Conservation (phyloP, 1,140 invertebrate genomes). For the Pectinophora gossypiella region DNA sequence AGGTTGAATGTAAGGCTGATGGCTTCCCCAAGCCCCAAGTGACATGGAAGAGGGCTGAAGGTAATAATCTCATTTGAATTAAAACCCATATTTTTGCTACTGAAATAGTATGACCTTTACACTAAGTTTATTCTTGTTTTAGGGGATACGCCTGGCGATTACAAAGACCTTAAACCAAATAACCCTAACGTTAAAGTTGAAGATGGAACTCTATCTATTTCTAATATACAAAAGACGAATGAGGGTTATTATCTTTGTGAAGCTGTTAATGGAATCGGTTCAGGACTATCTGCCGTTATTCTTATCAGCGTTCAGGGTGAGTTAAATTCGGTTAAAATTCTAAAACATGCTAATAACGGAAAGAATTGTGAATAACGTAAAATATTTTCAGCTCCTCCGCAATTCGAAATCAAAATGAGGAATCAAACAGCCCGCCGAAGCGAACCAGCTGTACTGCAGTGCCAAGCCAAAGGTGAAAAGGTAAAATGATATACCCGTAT, state of each 20-base stretch:
- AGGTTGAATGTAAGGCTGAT: constrained; percentile 96
- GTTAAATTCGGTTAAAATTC: too few species aligned
- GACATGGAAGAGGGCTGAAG: constrained; percentile 96
- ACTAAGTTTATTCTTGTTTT: constrained; percentile 20
- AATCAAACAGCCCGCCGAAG: constrained; percentile 93
- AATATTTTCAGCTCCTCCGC: constrained; percentile 91
- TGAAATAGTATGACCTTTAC: neutral
- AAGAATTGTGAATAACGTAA: too few species aligned
- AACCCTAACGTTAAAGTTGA: constrained; percentile 93
- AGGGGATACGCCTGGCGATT: constrained; percentile 94
- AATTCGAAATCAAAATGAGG: constrained; percentile 93
- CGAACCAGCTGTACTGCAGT: constrained; percentile 94
- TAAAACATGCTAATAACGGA: too few species aligned
- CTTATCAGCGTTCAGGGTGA: constrained; percentile 94
- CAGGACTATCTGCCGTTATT: constrained; percentile 94
- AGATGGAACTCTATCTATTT: constrained; percentile 87
- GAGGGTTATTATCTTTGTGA: constrained; percentile 97
- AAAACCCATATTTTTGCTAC: neutral
- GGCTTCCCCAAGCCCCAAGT: constrained; percentile 95
- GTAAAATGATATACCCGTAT: constrained; percentile 22
- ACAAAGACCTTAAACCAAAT: constrained; percentile 92
- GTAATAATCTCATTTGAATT: constrained; percentile 70
- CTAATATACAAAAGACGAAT: constrained; percentile 93
- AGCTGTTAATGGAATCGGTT: constrained; percentile 96
- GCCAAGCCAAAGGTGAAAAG: constrained; percentile 97